A percentile compares a stretch with the other conserved stretches of the same genome.
Conservation (phyloP, 2,797 vertebrate species). For the Artibeus lituratus region DNA sequence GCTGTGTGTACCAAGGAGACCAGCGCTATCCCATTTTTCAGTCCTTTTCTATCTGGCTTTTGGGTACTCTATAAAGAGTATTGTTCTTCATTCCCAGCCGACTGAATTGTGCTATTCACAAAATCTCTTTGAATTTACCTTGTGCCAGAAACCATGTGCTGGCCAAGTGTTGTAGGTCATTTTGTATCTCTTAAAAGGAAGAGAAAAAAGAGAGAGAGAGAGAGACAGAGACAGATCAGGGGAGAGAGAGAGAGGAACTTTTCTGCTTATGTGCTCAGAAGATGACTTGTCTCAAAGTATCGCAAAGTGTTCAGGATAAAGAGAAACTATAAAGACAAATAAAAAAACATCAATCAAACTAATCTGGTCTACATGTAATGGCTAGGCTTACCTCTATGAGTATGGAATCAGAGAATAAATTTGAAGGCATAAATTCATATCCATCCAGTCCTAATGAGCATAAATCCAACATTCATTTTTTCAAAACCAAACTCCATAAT, state of each 20-base stretch:
- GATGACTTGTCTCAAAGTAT: neutral
- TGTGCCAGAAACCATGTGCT: slow-evolving; percentile 24
- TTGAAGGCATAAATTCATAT: neutral
- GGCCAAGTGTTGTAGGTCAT: slow-evolving; percentile 33
- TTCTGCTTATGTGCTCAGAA: neutral
- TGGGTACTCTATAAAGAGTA: neutral
- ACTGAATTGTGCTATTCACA: neutral
- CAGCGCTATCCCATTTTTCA: neutral
- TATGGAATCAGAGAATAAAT: neutral
- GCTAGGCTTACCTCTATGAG: neutral
- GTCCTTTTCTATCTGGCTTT: neutral
- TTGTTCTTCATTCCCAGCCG: slow-evolving; percentile 24
- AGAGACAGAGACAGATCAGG: neutral
- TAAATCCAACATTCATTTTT: neutral
- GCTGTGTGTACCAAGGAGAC: neutral
- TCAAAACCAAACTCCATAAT: neutral
- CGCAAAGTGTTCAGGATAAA: slow-evolving; percentile 5
- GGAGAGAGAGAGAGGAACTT: neutral
- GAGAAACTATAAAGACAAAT: neutral
- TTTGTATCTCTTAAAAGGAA: neutral
- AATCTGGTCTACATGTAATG: neutral
- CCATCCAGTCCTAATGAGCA: neutral
- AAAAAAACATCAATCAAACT: neutral
- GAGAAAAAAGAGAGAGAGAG: too few relatives aligned
- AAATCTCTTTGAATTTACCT: slow-evolving; percentile 51